A percentile compares a stretch with the other conserved stretches of the same genome.
Evolutionary conservation across 1,140 invertebrate genomes (phyloP).

Genomic region (Drosophila chauvacae): DNA sequence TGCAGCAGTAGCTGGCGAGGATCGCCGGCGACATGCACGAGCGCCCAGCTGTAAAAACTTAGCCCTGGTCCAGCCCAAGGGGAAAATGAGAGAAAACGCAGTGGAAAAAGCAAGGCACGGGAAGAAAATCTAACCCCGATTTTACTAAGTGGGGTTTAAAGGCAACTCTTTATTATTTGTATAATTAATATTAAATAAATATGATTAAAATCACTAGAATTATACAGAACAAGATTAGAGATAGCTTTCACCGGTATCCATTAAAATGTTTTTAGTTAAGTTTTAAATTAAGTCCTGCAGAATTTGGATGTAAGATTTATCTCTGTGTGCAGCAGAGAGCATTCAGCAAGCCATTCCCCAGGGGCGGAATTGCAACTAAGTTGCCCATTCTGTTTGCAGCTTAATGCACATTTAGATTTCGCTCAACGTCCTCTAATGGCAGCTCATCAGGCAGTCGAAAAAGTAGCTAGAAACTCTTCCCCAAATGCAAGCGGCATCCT

Average conservation of each 20-base stretch:
- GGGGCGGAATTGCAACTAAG: constrained; percentile 32
- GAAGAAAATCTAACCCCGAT: neutral
- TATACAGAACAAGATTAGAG: neutral
- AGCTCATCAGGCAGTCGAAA: constrained; percentile 51
- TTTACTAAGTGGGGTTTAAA: neutral
- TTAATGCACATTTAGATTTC: constrained; percentile 64
- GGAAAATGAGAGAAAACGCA: constrained; percentile 18
- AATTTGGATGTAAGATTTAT: neutral
- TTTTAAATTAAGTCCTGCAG: neutral
- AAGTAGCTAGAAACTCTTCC: constrained; percentile 17
- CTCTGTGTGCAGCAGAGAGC: constrained; percentile 10
- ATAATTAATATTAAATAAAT: neutral
- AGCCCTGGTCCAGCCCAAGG: constrained; percentile 30
- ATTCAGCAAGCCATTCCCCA: constrained; percentile 1
- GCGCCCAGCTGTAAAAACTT: constrained; percentile 47
- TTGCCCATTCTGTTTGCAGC: constrained; percentile 54
- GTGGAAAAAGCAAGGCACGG: constrained; percentile 12
- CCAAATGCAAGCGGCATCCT: constrained; percentile 39
- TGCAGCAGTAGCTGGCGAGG: constrained; percentile 25
- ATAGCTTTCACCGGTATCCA: neutral
- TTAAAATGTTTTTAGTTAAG: neutral
- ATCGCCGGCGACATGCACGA: constrained; percentile 68
- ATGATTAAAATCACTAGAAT: neutral
- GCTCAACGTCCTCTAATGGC: constrained; percentile 59
- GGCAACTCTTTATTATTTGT: neutral